Base-by-base conservation (phyloP, 1,140 invertebrate genomes). In the Yoshiicerus persimilis region DNA sequence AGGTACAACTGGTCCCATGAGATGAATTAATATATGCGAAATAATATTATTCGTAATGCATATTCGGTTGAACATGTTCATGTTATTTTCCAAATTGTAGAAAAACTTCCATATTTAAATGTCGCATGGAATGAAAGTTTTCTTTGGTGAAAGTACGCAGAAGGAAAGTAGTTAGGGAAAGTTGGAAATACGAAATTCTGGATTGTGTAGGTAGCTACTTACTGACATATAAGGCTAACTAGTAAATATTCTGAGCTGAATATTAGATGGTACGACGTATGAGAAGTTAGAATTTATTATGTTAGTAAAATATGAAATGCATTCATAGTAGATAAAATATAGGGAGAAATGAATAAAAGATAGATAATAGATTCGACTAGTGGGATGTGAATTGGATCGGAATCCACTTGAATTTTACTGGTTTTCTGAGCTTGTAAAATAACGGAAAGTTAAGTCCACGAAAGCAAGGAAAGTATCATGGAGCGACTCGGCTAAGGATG, bases 391-490 rank as follows among this genome's bases (percentile, higher is more conserved):
- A 80, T 80, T 80, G 75, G 75, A 80, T 80, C 32, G 75, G 75
- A 80, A 80, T 80, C 32, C 75, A 80, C 75, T 80, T 38, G 32
- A 80, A 32, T 80, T 34, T 80, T 80, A 80, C 32, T 80, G 75
- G 32, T 80, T 70, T 80, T 36, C 75, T 80, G 34, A 80, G 34
- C 32, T 80, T 80, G 75, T 80, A 32, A 80, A 80, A 80, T 80
- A 80, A 80, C 75, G n/a, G 75, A 80, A 80, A 80, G 75, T 80
- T 80, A 38, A 80, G 75, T 80, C 75, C 75, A 80, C 32, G 13
- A n/a, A n/a, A n/a, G n/a, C n/a, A n/a, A 4, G 4, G 13, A 27
- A 70, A 70, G 30, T 70, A 70, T 70, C 66, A 70, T 13, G 23
- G 4, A 4, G 27, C 23, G 30, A 32, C 27, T 70, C 47, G 47